Conservation (phyloP, 2,888 invertebrate species). For the Antitype chi region DNA sequence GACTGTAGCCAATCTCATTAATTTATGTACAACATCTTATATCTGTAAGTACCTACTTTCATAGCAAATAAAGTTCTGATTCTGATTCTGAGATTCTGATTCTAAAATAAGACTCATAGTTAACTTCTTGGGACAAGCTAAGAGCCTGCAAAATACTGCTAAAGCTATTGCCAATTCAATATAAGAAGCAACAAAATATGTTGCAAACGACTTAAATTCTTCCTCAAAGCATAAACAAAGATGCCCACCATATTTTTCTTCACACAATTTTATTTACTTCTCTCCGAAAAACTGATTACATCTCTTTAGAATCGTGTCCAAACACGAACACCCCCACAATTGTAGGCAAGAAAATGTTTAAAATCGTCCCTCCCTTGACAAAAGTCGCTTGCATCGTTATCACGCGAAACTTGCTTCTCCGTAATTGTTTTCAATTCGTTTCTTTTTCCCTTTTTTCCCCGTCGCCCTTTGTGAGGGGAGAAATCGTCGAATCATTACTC, state of each 20-base stretch:
- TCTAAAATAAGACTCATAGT: not conserved
- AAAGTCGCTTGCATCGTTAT: conserved; percentile 80
- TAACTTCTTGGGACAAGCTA: not conserved
- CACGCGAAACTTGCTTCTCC: conserved; percentile 78
- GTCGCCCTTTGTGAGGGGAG: conserved; percentile 68
- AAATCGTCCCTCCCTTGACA: conserved; percentile 74
- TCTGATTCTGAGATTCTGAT: too few species aligned
- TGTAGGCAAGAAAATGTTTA: conserved; percentile 69
- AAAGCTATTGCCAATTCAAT: not conserved
- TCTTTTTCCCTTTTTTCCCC: conserved; percentile 57
- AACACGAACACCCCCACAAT: conserved; percentile 59
- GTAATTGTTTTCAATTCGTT: conserved; percentile 86
- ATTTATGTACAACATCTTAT: too few species aligned
- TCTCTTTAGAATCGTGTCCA: conserved; percentile 59
- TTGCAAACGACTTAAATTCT: conserved; percentile 9
- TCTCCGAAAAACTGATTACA: conserved; percentile 58
- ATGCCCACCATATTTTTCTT: conserved; percentile 41
- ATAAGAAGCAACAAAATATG: conserved; percentile 20
- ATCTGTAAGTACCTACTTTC: too few species aligned
- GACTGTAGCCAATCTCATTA: too few species aligned
- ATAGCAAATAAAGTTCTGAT: too few species aligned
- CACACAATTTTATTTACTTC: conserved; percentile 60
- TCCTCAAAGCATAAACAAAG: conserved; percentile 37
- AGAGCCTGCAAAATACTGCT: not conserved
- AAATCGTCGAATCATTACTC: conserved; percentile 67